phyloP scores from a whole-genome alignment of 2,797 vertebrate genomes.

The Lutjanus argentimaculatus region DNA sequence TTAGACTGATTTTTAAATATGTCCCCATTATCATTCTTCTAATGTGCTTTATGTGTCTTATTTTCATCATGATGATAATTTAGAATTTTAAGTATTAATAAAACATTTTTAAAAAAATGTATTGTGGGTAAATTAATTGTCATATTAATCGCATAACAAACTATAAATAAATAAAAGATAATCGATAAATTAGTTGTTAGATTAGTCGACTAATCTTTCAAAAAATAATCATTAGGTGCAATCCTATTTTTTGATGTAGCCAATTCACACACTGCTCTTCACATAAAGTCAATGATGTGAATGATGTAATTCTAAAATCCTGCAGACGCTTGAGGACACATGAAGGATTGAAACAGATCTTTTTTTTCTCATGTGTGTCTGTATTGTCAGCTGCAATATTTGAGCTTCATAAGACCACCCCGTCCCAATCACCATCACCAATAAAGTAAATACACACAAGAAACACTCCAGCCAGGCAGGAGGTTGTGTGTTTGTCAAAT shows the following conservation, averaged over 20 bases:
- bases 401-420: constrained; percentile 45
- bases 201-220: too few relatives aligned
- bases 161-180: too few relatives aligned
- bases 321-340: constrained; percentile 26
- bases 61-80: too few relatives aligned
- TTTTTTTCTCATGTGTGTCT: constrained; percentile 15
- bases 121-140: too few relatives aligned
- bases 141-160: too few relatives aligned
- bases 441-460: constrained; percentile 63
- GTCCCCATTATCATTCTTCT: too few relatives aligned
- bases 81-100: too few relatives aligned
- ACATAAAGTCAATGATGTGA: constrained; percentile 18
- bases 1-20: too few relatives aligned
- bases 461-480: constrained; percentile 53
- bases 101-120: too few relatives aligned
- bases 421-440: constrained; percentile 54
- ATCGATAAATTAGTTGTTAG: too few relatives aligned
- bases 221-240: too few relatives aligned
- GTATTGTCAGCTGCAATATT: constrained; percentile 38
- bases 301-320: constrained; percentile 26
- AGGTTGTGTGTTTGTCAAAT: constrained; percentile 64
- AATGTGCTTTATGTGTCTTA: too few relatives aligned
- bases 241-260: background rate
- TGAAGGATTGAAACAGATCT: constrained; percentile 32
- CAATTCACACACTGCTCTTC: background rate